Evolutionary conservation across 2,797 vertebrate genomes (phyloP).

Genomic region (Phalloptychus januarius): DNA sequence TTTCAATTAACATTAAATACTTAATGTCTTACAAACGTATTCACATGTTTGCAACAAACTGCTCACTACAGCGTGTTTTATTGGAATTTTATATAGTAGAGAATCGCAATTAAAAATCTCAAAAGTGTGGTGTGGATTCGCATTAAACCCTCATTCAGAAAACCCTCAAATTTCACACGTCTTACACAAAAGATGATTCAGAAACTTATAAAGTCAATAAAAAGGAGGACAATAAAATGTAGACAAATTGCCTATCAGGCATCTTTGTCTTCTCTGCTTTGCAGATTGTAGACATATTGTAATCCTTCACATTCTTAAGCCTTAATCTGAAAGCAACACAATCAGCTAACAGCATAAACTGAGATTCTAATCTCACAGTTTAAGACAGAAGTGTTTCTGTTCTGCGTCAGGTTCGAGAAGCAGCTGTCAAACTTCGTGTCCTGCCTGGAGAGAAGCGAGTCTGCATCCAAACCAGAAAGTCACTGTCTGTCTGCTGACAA

Average conservation of each 20-base stretch:
- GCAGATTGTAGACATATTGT: neutral
- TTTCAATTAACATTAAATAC: neutral
- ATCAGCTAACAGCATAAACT: neutral
- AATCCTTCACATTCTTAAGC: neutral
- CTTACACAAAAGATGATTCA: neutral
- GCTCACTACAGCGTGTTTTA: neutral
- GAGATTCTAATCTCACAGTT: neutral
- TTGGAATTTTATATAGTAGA: neutral
- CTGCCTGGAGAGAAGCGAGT: constrained; percentile 89
- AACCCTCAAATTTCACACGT: neutral
- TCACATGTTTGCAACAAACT: neutral
- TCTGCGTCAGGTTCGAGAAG: constrained; percentile 88
- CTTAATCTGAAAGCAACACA: neutral
- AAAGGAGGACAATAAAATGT: neutral
- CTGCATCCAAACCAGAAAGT: constrained; percentile 73
- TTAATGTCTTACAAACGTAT: neutral
- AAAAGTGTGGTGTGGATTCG: neutral
- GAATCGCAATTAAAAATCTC: neutral
- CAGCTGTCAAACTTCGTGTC: constrained; percentile 84
- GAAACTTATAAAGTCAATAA: neutral
- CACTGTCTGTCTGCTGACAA: constrained; percentile 85
- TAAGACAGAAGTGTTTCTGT: constrained; percentile 6
- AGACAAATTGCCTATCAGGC: neutral
- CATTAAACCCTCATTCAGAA: neutral
- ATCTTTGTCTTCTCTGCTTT: neutral